phyloP scores from a whole-genome alignment of 2,113 vertebrate species.

The Phoxinus phoxinus region DNA sequence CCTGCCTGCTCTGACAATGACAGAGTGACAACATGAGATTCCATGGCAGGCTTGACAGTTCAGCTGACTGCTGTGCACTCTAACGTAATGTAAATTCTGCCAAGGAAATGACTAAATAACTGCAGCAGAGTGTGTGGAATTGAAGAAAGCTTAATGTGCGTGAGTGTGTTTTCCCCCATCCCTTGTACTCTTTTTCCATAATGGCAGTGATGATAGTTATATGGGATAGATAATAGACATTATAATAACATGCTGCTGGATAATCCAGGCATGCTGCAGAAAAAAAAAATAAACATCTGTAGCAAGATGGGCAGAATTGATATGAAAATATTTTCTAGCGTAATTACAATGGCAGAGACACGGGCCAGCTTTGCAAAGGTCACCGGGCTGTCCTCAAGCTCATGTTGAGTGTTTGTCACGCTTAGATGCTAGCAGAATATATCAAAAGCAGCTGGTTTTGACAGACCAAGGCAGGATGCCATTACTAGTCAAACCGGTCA shows the following conservation, averaged over 20 bases:
- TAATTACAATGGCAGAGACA: constrained; percentile 18
- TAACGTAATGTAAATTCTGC: constrained; percentile 51
- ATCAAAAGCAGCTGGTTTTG: constrained; percentile 37
- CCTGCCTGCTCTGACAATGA: constrained; percentile 55
- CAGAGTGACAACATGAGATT: constrained; percentile 60
- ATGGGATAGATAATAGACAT: constrained; percentile 24
- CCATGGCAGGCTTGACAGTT: constrained; percentile 56
- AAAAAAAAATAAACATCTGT: background rate
- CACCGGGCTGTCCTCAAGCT: constrained; percentile 19
- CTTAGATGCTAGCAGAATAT: constrained; percentile 37
- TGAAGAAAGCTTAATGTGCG: constrained; percentile 35
- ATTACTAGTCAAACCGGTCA: constrained; percentile 14
- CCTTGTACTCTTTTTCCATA: background rate
- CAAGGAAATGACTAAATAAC: constrained; percentile 51
- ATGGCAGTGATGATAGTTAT: constrained; percentile 38
- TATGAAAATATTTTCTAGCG: constrained; percentile 41
- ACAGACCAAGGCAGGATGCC: constrained; percentile 28
- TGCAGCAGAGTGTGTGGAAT: constrained; percentile 25
- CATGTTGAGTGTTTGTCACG: constrained; percentile 25
- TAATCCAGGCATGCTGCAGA: constrained; percentile 34
- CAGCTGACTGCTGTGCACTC: constrained; percentile 56
- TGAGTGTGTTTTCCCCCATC: background rate
- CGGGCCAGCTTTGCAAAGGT: constrained; percentile 21
- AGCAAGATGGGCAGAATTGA: constrained; percentile 12
- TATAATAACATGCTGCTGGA: constrained; percentile 29